Evolutionary conservation across 2,888 invertebrate species (phyloP).

Genomic region (Frankliniella intonsa): DNA sequence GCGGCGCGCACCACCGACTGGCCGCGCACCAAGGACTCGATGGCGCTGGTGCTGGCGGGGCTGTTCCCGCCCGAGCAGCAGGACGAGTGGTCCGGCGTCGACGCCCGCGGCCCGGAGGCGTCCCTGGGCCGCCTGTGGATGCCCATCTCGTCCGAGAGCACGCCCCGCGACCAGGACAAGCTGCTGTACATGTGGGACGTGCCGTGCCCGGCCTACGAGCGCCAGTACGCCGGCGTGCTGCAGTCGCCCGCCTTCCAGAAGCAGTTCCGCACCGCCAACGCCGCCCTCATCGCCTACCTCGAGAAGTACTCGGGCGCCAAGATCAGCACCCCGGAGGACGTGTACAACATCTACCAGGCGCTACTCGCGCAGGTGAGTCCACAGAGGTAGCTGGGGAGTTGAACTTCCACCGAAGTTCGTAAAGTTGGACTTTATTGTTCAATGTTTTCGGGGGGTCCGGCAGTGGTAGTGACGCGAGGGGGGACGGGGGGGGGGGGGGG

Average conservation of each 20-base stretch:
- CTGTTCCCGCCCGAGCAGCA: constrained; percentile 45
- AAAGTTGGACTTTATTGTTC: too few relatives aligned
- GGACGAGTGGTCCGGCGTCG: constrained; percentile 40
- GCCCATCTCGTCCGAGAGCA: constrained; percentile 51
- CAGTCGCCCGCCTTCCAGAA: not conserved
- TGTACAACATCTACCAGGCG: constrained; percentile 23
- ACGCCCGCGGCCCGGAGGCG: constrained; percentile 39
- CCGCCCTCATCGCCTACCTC: not conserved
- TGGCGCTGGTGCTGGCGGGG: constrained; percentile 47
- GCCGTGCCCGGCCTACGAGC: not conserved
- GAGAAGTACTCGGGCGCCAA: constrained; percentile 5
- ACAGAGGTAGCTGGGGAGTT: too few relatives aligned
- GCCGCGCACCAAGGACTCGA: constrained; percentile 50
- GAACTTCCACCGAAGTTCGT: too few relatives aligned
- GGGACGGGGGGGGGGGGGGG: too few relatives aligned
- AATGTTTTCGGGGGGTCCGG: too few relatives aligned
- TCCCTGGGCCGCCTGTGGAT: constrained; percentile 44
- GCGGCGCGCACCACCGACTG: constrained; percentile 47
- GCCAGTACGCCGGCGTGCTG: not conserved
- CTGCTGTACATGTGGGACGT: constrained; percentile 19
- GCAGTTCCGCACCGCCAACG: not conserved
- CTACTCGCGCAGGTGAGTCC: not conserved
- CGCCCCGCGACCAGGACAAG: constrained; percentile 43
- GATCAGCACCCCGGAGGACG: constrained; percentile 6
- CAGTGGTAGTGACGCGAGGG: too few relatives aligned